These are phyloP conservation scores for Lepisosteus oculatus DNA, from an alignment of 2,113 vertebrate genomes.

Conservation along the genomic window DNA sequence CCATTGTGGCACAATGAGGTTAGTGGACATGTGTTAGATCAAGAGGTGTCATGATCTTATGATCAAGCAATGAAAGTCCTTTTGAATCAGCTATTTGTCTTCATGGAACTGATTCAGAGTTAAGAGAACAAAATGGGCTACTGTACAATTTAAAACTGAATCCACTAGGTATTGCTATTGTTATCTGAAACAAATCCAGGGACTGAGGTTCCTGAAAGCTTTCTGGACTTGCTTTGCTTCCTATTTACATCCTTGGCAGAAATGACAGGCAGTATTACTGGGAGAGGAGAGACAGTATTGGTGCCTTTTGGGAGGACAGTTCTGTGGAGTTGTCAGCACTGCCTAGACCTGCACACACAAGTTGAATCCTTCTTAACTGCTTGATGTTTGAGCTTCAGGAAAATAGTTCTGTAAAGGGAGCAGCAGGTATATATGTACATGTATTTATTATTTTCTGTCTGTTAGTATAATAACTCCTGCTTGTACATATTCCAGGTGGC, in stretches of 20 bases:
- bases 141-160: no score
- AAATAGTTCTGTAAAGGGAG: not conserved
- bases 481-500: conserved; percentile 15
- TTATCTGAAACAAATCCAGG: not conserved
- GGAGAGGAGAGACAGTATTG: conserved; percentile 9
- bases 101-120: not conserved
- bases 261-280: conserved; percentile 27
- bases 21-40: not conserved
- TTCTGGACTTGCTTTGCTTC: conserved; percentile 6
- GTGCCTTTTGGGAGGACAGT: conserved; percentile 20
- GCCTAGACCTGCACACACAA: conserved; percentile 27
- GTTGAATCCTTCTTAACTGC: conserved; percentile 1
- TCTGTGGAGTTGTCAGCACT: conserved; percentile 15
- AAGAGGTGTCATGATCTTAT: not conserved
- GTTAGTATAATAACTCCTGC: conserved; percentile 6
- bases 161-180: not conserved
- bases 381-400: conserved; percentile 12
- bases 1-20: not conserved
- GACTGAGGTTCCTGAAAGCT: not conserved
- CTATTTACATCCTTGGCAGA: conserved; percentile 20
- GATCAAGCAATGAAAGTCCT: not conserved
- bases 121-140: not conserved
- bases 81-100: no score
- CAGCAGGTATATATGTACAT: not conserved
- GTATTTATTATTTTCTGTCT: not conserved